These are phyloP conservation scores for Amniataba percoides DNA, from an alignment of 2,797 vertebrate species.

Conservation along the genomic window DNA sequence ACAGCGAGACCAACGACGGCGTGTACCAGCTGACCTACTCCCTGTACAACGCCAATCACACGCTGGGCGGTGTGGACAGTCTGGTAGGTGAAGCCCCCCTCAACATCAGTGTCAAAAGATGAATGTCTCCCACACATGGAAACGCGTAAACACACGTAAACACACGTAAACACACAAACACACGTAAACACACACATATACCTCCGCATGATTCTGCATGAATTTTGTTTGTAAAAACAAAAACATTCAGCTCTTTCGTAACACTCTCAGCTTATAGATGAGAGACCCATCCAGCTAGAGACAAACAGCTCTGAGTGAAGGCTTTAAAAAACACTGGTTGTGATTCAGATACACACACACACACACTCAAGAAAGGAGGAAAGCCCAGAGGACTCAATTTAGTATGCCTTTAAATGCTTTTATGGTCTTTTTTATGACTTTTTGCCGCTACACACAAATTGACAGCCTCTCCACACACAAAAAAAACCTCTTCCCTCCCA, in stretches of 20 bases:
- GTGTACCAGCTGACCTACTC: slow-evolving; percentile 95
- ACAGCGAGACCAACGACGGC: slow-evolving; percentile 96
- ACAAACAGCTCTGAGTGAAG: slow-evolving; percentile 26
- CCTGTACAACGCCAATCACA: slow-evolving; percentile 94
- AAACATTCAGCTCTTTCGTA: slow-evolving; percentile 8
- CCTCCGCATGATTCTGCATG: too few relatives aligned
- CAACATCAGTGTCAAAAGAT: neutral
- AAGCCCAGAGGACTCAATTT: slow-evolving; percentile 59
- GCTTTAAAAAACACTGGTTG: slow-evolving; percentile 12
- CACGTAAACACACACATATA: too few relatives aligned
- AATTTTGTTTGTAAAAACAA: neutral
- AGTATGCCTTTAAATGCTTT: slow-evolving; percentile 61
- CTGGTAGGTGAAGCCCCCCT: slow-evolving; percentile 88
- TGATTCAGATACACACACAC: slow-evolving; percentile 18
- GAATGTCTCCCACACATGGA: neutral
- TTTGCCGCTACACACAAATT: slow-evolving; percentile 58
- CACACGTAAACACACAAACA: too few relatives aligned
- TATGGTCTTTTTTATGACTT: slow-evolving; percentile 51
- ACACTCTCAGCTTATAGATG: neutral
- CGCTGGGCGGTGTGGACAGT: slow-evolving; percentile 89
- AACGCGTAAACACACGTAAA: too few relatives aligned
- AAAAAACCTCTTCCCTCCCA: slow-evolving; percentile 37
- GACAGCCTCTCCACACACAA: slow-evolving; percentile 43
- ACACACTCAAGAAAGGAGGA: slow-evolving; percentile 21
- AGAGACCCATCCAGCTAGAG: neutral